Conservation (phyloP, 1,140 invertebrate genomes). For the Drosophila sp. region DNA sequence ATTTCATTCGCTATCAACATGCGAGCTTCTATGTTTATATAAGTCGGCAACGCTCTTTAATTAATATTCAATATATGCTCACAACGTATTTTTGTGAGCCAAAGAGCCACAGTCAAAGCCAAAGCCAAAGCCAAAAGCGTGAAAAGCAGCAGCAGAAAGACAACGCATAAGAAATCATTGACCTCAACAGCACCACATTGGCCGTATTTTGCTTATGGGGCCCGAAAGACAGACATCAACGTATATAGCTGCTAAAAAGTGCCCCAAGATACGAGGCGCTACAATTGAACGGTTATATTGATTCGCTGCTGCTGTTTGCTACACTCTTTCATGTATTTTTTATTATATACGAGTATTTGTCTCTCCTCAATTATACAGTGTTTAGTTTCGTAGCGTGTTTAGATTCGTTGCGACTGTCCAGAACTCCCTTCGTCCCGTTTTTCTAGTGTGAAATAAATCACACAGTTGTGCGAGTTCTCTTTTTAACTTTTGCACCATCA, state of each 20-base stretch:
- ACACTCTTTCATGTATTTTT: background rate
- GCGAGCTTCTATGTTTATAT: constrained; percentile 59
- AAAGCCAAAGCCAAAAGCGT: constrained; percentile 56
- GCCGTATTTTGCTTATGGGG: constrained; percentile 74
- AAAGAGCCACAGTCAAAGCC: constrained; percentile 18
- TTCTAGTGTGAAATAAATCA: constrained; percentile 68
- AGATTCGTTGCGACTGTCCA: constrained; percentile 10
- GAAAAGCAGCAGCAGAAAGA: constrained; percentile 70
- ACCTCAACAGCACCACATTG: constrained; percentile 73
- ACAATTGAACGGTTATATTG: constrained; percentile 10
- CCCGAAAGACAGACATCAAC: constrained; percentile 51
- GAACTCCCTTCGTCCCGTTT: constrained; percentile 25
- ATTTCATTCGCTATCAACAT: background rate
- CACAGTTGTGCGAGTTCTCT: constrained; percentile 55
- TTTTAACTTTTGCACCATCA: constrained; percentile 63
- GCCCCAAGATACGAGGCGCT: constrained; percentile 25
- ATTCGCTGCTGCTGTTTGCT: background rate
- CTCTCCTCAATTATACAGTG: too few relatives aligned
- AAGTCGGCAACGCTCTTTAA: constrained; percentile 58
- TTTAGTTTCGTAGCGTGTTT: constrained; percentile 25
- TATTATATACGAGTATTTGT: too few relatives aligned
- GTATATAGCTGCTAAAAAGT: constrained; percentile 35
- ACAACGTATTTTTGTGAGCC: constrained; percentile 33
- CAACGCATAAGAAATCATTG: constrained; percentile 78
- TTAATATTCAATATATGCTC: constrained; percentile 76